These are phyloP conservation scores for Gallinago undulata DNA, from an alignment of 2,113 vertebrate species.

Conservation along the genomic window DNA sequence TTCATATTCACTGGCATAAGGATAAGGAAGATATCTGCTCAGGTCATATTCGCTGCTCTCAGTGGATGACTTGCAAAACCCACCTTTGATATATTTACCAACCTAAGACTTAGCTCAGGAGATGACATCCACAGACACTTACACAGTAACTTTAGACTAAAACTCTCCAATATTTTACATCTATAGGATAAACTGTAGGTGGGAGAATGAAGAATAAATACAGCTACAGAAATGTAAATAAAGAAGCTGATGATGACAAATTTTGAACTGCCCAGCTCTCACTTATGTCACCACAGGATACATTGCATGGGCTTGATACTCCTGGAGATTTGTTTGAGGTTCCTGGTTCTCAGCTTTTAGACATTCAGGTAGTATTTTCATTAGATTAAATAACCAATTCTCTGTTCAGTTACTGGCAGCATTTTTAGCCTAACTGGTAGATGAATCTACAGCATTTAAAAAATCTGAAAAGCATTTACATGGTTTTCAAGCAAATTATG, in stretches of 20 bases:
- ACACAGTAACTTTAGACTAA: neutral
- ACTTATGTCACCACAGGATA: neutral
- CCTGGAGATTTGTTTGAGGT: neutral
- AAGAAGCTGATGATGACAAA: neutral
- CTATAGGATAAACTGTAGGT: neutral
- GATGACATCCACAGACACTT: neutral
- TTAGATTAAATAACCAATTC: neutral
- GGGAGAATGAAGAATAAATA: neutral
- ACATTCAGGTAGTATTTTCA: neutral
- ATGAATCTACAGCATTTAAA: neutral
- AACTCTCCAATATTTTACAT: neutral
- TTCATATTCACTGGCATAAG: neutral
- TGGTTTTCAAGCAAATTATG: neutral
- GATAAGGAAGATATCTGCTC: neutral
- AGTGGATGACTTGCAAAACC: neutral
- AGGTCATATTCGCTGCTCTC: neutral
- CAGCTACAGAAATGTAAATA: neutral
- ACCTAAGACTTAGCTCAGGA: neutral
- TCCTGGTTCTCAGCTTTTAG: neutral
- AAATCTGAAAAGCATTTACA: conserved; percentile 2
- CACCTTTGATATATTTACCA: neutral
- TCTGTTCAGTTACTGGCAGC: neutral
- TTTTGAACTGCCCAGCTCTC: neutral
- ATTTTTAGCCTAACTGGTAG: neutral
- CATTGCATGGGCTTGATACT: neutral